Base-by-base conservation (phyloP, 2,113 vertebrate species). In the Herpetotheres cachinnans region DNA sequence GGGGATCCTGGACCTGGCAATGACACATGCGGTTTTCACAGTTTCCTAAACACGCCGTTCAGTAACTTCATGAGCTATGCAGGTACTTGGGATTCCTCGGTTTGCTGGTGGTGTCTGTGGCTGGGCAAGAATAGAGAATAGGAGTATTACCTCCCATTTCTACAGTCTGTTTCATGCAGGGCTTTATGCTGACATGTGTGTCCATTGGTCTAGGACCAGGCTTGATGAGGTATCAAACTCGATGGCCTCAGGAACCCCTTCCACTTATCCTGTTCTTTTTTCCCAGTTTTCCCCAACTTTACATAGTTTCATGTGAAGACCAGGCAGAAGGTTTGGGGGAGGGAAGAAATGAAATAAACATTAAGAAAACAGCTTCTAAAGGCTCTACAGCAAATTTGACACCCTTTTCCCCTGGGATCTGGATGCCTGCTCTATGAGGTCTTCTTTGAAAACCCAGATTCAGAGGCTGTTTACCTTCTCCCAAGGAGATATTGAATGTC, bases 11-110 rank as follows among this genome's bases (percentile, higher is more conserved):
- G 98, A 21, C 99, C 99, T 30, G 99, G 98, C 78, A 99, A 99
- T 1, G 99, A 99, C 95, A 99, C 99, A 1, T 99, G 99, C 7
- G 99, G 99, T 19, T 98, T 98, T 93, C 98, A 97, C 32, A 98
- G 98, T 66, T 99, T 99, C 96, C 98, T 98, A 16, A 98, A 99
- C 92, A 99, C 99, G 0, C 99, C 99, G 1, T 99, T 98, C 97
- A 99, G 99, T 97, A 99, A 99, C 98, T 99, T 99, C 98, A 99
- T 99, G 99, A 99, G 99, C 95, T 99, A 99, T 1, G 98, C 99
- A 99, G 99, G 99, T 99, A 98, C 47, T 20, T 65, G 42, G 34
- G 25, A 67, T 46, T 59, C 42, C 54, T 70, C 0, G 2, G 13
- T 27, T 56, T 84, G 44, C 30, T 34, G 22, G 3, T n/a, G 30